Percentiles rank a stretch among this genome's conserved stretches.
These are phyloP conservation scores for Paramormyrops kingsleyae DNA, from an alignment of 2,113 vertebrate species.

Conservation along the genomic window DNA sequence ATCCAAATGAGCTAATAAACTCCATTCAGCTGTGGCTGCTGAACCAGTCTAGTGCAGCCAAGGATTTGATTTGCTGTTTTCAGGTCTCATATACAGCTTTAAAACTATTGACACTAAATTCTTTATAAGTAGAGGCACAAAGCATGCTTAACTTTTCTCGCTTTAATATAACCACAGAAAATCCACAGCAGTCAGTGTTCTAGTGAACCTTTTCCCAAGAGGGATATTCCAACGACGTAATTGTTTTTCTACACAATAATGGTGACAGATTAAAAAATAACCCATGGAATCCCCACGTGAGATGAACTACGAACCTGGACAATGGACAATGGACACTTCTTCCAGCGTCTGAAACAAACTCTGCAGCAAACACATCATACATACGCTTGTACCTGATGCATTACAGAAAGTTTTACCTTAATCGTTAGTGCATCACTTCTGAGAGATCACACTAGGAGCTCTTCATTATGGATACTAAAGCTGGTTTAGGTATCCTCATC, in stretches of 20 bases:
- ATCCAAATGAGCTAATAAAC: neutral
- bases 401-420: neutral
- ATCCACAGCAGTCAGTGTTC: neutral
- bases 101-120: neutral
- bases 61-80: neutral
- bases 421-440: neutral
- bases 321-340: neutral
- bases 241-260: neutral
- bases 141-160: neutral
- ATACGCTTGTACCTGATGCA: neutral
- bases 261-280: neutral
- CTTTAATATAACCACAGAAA: neutral
- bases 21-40: neutral
- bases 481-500: neutral
- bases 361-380: neutral
- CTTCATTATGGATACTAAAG: neutral
- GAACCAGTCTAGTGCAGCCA: neutral
- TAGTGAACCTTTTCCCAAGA: neutral
- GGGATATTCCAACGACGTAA: neutral
- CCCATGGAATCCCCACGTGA: neutral
- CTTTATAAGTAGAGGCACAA: neutral
- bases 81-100: neutral
- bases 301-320: neutral
- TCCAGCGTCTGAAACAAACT: neutral
- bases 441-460: neutral